Base-by-base conservation (phyloP, 2,113 vertebrate species). In the Triplophysa siluroides region DNA sequence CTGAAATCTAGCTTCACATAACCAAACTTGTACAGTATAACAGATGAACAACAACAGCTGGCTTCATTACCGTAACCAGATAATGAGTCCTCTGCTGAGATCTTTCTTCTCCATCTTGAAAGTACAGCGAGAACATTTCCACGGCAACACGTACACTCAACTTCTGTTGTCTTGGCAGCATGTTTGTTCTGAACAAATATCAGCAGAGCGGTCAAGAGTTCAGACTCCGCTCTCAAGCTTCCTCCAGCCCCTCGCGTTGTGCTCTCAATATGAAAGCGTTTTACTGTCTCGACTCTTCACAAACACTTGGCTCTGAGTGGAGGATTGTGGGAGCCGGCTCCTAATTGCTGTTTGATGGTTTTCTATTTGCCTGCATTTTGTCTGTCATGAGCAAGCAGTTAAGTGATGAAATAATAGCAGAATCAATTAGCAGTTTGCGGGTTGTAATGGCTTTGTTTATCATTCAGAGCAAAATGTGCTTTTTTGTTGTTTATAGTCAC, bases 331-430 rank as follows among this genome's bases (percentile, higher is more conserved):
- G 41, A 78, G 50, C 56, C 16, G 14, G 52, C 65, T 79, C 43
- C 66, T 56, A 76, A 83, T 76, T 83, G 64, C 56, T 50, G 19
- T 79, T 83, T 76, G 63, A 76, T 23, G 71, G 63, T 83, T 69
- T 23, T 38, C 58, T 52, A 61, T 76, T 76, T 67, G 54, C 45
- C 21, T 8, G 54, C 72, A 63, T 73, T 79, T 74, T 76, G 79
- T 76, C 81, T 11, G 61, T 69, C 56, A 9, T 72, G 54, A 54
- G 43, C 71, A 67, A 83, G n/a, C 58, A 67, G 76, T 63, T 76
- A 76, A 70, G 69, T 76, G 58, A 70, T 60, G 62, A 70, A 83
- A 75, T 58, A 79, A 76, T 47, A 52, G 65, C 54, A 65, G 56
- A 63, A 63, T 64, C 71, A 64, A 65, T 79, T 83, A 83, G 43